phyloP scores from a whole-genome alignment of 64 coral and sea anemone genomes.

The Actinia equina region DNA sequence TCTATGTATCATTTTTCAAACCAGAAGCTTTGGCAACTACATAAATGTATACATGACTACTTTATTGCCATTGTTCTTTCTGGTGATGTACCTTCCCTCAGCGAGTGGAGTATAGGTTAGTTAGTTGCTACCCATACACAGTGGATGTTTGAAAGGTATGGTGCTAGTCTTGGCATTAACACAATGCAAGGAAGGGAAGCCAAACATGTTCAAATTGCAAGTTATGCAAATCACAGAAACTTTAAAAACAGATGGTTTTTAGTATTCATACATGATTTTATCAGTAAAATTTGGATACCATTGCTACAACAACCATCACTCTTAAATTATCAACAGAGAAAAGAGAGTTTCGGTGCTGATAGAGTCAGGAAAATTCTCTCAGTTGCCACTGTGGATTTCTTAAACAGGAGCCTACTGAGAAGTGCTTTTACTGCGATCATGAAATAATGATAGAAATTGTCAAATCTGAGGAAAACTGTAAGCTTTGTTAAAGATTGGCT shows the following conservation, averaged over 20 bases:
- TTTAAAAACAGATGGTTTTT: not conserved
- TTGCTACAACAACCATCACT: not conserved
- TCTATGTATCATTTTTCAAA: too few species aligned
- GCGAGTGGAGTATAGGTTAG: too few species aligned
- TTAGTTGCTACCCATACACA: too few species aligned
- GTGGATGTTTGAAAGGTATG: too few species aligned
- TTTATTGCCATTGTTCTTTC: too few species aligned
- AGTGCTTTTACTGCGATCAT: not conserved
- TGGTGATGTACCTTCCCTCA: too few species aligned
- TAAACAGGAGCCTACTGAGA: not conserved
- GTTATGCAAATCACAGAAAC: too few species aligned
- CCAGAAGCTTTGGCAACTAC: too few species aligned
- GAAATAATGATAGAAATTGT: not conserved
- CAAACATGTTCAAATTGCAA: too few species aligned
- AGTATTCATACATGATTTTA: not conserved
- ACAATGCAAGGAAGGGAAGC: too few species aligned
- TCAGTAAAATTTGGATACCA: not conserved
- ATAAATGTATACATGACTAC: too few species aligned
- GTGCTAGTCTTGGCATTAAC: too few species aligned
- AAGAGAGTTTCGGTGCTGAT: not conserved
- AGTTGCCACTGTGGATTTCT: not conserved
- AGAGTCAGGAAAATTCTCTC: not conserved
- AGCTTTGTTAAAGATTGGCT: not conserved
- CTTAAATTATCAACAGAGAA: not conserved
- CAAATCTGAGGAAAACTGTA: not conserved